Base-by-base conservation (phyloP, 2,113 vertebrate genomes). In the Nothocercus julius region DNA sequence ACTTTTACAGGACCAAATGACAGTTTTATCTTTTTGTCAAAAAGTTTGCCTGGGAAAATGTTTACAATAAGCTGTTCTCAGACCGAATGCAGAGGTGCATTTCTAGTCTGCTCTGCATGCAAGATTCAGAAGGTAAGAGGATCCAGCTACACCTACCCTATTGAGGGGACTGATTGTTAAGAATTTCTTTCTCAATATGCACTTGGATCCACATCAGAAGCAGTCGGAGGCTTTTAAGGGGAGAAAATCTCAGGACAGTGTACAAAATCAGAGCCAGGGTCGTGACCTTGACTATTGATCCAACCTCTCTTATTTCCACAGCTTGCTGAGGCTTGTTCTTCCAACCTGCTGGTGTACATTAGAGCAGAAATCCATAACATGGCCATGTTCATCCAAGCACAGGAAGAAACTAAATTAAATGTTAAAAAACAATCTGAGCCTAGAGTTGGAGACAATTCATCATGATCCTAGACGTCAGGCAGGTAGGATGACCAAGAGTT, bases 391-490 rank as follows among this genome's bases (percentile, higher is more conserved):
- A 99, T 98, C 98, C 98, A 99, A 99, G 99, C 99, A 99, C 98
- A 99, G 99, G 99, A 99, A 99, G 99, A 99, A 99, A 99, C 99
- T 99, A 99, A 99, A 99, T 99, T 99, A 99, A 99, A 99, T 98
- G 99, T 99, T 99, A 99, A 99, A 98, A 99, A 99, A 99, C 99
- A 99, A 99, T 99, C 99, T 99, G 98, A 98, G 98, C 97, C 98
- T 98, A 97, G 98, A 98, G 98, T 98, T 98, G 98, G 98, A 98
- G 98, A 99, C 98, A 98, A 99, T 99, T 99, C 99, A 99, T 99
- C 99, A 99, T 99, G 98, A 98, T 99, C 98, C 96, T 97, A 97
- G 98, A 98, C 83, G 98, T 98, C 98, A 98, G 98, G 98, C 97
- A 98, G 98, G 98, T 98, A 97, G 98, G 98, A 98, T 97, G 97